Conservation (phyloP, 2,113 vertebrate genomes). For the Cyphomyrus discorhynchus region DNA sequence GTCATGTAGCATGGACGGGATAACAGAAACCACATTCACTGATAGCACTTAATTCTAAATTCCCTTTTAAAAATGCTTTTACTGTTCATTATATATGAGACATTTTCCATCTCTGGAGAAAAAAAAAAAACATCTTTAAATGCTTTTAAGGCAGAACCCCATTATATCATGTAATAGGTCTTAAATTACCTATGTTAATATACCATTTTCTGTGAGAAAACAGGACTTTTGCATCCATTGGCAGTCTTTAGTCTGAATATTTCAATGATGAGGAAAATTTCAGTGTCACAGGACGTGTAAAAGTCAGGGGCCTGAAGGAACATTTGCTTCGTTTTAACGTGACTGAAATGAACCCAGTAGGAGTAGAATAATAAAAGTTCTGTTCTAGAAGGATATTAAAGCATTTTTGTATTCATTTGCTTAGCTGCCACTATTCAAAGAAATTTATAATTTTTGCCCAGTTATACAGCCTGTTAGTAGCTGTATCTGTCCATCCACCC, state of each 20-base stretch:
- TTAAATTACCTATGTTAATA: slow-evolving; percentile 67
- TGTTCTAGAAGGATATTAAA: background rate
- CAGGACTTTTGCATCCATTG: background rate
- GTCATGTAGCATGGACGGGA: background rate
- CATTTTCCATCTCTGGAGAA: slow-evolving; percentile 39
- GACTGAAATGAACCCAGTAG: background rate
- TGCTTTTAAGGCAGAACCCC: slow-evolving; percentile 67
- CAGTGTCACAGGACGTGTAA: background rate
- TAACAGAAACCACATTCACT: background rate
- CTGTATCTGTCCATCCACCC: background rate
- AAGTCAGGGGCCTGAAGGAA: background rate
- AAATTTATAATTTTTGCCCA: background rate
- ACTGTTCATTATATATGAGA: background rate
- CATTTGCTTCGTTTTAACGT: background rate
- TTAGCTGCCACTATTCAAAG: background rate
- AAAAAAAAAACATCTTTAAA: slow-evolving; percentile 65
- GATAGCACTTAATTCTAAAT: background rate
- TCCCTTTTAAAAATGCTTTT: background rate
- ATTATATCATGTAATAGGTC: slow-evolving; percentile 62
- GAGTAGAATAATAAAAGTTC: background rate
- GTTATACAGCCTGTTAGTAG: background rate
- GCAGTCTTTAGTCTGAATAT: background rate
- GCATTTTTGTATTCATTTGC: background rate
- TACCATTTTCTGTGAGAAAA: slow-evolving; percentile 56
- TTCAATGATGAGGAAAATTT: background rate